Conservation (phyloP, 2,113 vertebrate species). For the Polyodon spathula region DNA sequence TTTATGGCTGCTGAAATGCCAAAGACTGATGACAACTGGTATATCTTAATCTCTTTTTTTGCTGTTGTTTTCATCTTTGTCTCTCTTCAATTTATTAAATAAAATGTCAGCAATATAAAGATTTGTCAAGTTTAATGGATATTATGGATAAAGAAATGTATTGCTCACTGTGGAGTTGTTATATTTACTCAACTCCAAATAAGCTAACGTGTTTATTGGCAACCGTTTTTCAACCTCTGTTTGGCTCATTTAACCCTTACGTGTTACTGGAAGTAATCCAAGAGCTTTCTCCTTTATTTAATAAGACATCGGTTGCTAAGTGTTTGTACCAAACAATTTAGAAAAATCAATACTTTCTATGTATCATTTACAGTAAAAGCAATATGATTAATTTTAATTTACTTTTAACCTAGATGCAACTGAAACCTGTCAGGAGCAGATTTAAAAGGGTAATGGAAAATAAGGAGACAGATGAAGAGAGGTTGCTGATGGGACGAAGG, state of each 20-base stretch:
- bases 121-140: conserved; percentile 59
- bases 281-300: conserved; percentile 33
- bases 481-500: neutral
- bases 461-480: neutral
- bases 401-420: conserved; percentile 26
- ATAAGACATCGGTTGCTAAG: conserved; percentile 41
- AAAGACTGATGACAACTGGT: conserved; percentile 66
- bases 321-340: conserved; percentile 51
- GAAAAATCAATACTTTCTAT: conserved; percentile 49
- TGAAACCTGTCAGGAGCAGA: conserved; percentile 22
- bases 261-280: conserved; percentile 43
- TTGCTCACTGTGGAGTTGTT: conserved; percentile 40
- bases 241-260: conserved; percentile 8
- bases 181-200: conserved; percentile 53
- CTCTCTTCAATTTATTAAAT: conserved; percentile 65
- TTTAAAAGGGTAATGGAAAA: neutral
- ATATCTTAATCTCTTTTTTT: conserved; percentile 44
- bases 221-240: neutral
- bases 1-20: conserved; percentile 50
- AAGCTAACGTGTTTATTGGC: neutral
- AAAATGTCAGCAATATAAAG: conserved; percentile 60
- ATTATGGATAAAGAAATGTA: conserved; percentile 44
- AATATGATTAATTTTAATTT: conserved; percentile 32
- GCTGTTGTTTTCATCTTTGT: conserved; percentile 40
- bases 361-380: conserved; percentile 43